phyloP scores from a whole-genome alignment of 2,888 invertebrate genomes.

The Gortyna flavago region DNA sequence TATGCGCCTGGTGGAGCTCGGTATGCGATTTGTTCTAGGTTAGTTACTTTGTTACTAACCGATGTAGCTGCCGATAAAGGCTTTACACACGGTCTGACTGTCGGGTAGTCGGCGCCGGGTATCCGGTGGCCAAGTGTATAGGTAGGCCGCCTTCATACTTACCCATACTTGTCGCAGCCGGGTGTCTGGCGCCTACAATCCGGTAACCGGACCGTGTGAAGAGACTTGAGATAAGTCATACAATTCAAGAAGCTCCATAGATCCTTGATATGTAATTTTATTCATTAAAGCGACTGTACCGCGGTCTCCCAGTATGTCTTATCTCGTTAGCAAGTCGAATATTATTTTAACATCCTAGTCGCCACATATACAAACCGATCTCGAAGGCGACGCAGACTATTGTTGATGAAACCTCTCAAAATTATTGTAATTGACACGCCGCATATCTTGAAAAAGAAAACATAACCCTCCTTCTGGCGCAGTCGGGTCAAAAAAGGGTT shows the following conservation, averaged over 20 bases:
- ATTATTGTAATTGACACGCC: constrained; percentile 55
- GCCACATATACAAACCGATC: constrained; percentile 44
- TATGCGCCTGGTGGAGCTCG: constrained; percentile 53
- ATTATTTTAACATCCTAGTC: constrained; percentile 5
- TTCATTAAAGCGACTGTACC: not conserved
- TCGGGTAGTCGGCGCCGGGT: not conserved
- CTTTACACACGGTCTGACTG: not conserved
- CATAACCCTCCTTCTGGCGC: no score
- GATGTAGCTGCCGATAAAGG: not conserved
- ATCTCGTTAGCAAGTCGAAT: constrained; percentile 9
- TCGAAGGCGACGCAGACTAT: constrained; percentile 47
- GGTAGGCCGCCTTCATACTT: not conserved
- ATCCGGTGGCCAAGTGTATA: not conserved
- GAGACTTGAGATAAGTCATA: constrained; percentile 24
- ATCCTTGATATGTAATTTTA: constrained; percentile 7
- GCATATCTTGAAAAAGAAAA: constrained; percentile 21
- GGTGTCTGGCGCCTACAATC: not conserved
- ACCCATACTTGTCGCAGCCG: not conserved
- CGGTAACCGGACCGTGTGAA: not conserved
- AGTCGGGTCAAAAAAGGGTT: no score
- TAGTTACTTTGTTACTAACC: constrained; percentile 13
- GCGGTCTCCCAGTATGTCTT: constrained; percentile 11
- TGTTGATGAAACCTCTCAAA: constrained; percentile 46
- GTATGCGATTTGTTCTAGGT: constrained; percentile 43
- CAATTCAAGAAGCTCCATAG: not conserved